phyloP scores from a whole-genome alignment of 2,113 vertebrate genomes.

The Petromus typicus region DNA sequence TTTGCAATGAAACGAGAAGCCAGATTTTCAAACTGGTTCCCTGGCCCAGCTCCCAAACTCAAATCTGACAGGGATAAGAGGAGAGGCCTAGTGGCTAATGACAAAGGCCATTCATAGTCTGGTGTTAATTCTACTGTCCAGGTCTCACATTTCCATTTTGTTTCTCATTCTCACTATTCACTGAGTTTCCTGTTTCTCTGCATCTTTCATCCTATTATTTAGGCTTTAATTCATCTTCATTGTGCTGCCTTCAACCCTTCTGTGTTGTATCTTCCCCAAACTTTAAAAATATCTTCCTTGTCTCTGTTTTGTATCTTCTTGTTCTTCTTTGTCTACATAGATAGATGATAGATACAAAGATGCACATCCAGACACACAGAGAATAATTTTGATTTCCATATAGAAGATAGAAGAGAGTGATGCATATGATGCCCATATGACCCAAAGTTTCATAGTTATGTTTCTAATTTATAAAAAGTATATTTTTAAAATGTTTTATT shows the following conservation, averaged over 20 bases:
- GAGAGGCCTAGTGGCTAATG: not conserved
- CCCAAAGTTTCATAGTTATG: not conserved
- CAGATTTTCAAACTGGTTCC: not conserved
- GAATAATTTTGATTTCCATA: not conserved
- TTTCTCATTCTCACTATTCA: not conserved
- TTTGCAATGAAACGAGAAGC: not conserved
- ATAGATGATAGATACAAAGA: not conserved
- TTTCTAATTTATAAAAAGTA: not conserved
- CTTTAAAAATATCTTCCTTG: not conserved
- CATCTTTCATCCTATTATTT: not conserved
- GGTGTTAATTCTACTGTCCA: not conserved
- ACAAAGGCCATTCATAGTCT: fast-evolving
- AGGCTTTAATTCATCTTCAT: not conserved
- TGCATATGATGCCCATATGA: not conserved
- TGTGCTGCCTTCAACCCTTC: not conserved
- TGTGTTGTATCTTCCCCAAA: not conserved
- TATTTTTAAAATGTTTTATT: not conserved
- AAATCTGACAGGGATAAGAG: fast-evolving
- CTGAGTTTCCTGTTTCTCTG: not conserved
- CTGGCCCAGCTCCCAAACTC: not conserved
- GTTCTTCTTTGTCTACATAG: not conserved
- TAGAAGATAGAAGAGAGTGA: not conserved
- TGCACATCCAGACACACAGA: not conserved
- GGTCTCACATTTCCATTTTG: not conserved
- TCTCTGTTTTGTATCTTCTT: not conserved